Conservation (phyloP, 1,140 invertebrate genomes). For the Micrasema minimum region DNA sequence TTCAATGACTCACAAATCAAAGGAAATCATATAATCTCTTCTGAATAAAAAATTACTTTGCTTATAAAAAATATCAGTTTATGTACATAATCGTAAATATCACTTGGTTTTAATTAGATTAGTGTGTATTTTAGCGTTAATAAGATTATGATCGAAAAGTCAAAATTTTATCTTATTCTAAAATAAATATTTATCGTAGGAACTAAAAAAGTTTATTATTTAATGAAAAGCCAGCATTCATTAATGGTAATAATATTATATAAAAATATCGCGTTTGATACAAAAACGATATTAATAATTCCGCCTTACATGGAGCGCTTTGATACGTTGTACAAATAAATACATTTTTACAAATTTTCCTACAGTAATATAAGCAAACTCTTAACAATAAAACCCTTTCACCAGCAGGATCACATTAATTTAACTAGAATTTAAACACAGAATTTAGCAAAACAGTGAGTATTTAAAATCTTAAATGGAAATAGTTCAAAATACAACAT, state of each 20-base stretch:
- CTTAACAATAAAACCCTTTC: conserved; percentile 1
- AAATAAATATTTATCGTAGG: conserved; percentile 45
- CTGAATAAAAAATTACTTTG: conserved; percentile 40
- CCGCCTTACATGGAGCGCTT: conserved; percentile 21
- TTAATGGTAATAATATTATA: conserved; percentile 40
- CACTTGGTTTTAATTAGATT: conserved; percentile 29
- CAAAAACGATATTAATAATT: conserved; percentile 42
- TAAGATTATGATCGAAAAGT: conserved; percentile 18
- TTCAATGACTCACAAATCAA: conserved; percentile 34
- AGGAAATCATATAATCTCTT: conserved; percentile 7
- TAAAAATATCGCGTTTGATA: conserved; percentile 43
- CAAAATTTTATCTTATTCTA: conserved; percentile 28
- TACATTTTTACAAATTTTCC: conserved; percentile 18
- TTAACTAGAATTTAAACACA: no score
- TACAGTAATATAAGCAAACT: conserved; percentile 13
- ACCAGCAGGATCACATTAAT: conserved; percentile 5
- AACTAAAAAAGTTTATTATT: conserved; percentile 36
- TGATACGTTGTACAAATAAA: conserved; percentile 23
- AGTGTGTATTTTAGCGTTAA: conserved; percentile 9
- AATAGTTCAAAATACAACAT: no score
- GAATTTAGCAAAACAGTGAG: no score
- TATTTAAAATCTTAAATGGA: no score
- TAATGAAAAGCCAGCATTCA: conserved; percentile 40
- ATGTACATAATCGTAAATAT: conserved; percentile 30
- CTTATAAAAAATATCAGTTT: conserved; percentile 32